Base-by-base conservation (phyloP, 1,140 invertebrate genomes). In the Magallana ariakensis region DNA sequence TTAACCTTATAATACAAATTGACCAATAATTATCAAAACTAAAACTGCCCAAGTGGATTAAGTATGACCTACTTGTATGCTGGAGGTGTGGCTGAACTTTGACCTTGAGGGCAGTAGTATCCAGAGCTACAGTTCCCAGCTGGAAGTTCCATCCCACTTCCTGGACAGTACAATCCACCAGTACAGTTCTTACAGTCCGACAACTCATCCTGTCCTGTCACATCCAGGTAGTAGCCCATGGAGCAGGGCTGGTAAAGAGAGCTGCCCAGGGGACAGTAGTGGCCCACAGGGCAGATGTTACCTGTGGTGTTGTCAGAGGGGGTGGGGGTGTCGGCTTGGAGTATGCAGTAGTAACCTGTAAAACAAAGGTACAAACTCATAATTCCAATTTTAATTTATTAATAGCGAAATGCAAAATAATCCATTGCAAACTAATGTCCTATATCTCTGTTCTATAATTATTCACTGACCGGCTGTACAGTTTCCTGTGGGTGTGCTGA, bases 81-180 rank as follows among this genome's bases (percentile, higher is more conserved):
- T 84, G 87, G 56, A 53, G 93, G 93, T 75, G 92, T 89, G 16
- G 92, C 91, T 16, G 90, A 89, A 87, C 93, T 93, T 81, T 93
- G 92, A 15, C 93, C 91, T 53, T 86, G 87, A 26, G 93, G 93
- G 82, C 93, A 94, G 86, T 92, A 94, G 80, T 93, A 94, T 15
- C 93, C 93, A 55, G 91, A 88, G 83, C 82, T 86, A 87, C 93
- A 94, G 88, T 90, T 89, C 10, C 93, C 93, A 1, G 86, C 85
- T 7, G 93, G 93, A 10, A 87, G 7, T 33, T 89, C 84, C 13
- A 85, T 62, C 19, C 93, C 93, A 26, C 85, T 86, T 9, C 90
- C 90, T 46, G 92, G 91, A 86, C 93, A 94, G 86, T 92, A 94
- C 81, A 87, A 84, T 2, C 93, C 93, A 57, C 89, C 88, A 9